These are phyloP conservation scores for Orthosia gothica DNA, from an alignment of 2,888 invertebrate species.

Conservation along the genomic window DNA sequence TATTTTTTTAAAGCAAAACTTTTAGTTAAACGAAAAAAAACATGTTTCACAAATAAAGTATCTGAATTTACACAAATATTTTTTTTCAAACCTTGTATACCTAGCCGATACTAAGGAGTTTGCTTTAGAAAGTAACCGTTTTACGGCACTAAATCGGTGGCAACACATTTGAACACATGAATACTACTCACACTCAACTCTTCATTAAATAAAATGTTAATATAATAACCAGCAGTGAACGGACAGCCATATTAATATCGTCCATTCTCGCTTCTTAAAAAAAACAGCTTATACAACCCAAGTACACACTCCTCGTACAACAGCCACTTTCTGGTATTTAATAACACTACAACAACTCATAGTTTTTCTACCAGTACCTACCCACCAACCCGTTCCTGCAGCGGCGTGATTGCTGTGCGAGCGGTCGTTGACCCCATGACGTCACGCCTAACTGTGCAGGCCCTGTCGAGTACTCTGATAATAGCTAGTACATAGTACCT, in stretches of 20 bases:
- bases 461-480: conserved; percentile 63
- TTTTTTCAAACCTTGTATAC: no score
- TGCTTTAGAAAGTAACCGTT: no score
- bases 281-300: neutral
- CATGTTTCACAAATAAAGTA: no score
- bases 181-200: no score
- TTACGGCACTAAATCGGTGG: no score
- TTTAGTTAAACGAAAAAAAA: no score
- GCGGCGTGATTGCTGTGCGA: conserved; percentile 65
- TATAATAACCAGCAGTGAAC: no score
- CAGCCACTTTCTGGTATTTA: conserved; percentile 48
- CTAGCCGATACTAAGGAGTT: no score
- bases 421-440: conserved; percentile 74
- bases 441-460: conserved; percentile 76
- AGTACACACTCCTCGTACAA: conserved; percentile 14
- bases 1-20: no score
- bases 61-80: no score
- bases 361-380: conserved; percentile 48
- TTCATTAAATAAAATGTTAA: neutral
- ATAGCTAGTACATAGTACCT: conserved; percentile 40
- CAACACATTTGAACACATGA: no score
- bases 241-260: neutral
- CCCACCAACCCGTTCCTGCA: conserved; percentile 63
- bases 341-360: conserved; percentile 46
- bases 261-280: neutral